Percentiles rank a stretch among this genome's conserved stretches.
Evolutionary conservation across 2,888 invertebrate genomes (phyloP).

Genomic region (Steinernema carpocapsae): DNA sequence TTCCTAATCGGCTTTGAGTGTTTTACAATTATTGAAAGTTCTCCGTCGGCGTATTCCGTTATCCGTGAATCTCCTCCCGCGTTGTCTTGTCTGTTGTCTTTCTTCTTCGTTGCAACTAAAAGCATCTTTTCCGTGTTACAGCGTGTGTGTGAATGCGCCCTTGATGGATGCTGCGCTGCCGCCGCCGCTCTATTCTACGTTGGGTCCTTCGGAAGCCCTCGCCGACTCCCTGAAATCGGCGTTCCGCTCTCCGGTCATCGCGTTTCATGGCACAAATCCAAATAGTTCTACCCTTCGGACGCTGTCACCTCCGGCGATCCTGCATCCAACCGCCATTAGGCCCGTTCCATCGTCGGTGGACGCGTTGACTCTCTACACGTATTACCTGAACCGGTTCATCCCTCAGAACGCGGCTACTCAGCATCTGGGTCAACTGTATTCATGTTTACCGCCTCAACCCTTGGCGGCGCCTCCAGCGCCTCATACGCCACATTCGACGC

Average conservation of each 20-base stretch:
- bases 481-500: background rate
- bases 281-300: background rate
- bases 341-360: background rate
- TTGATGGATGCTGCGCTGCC: conserved; percentile 16
- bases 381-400: conserved; percentile 22
- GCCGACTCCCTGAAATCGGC: conserved; percentile 7
- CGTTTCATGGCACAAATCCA: background rate
- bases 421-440: background rate
- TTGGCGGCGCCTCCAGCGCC: background rate
- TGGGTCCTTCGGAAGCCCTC: conserved; percentile 15
- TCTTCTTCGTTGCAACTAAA: too few species aligned
- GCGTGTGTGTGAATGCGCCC: background rate
- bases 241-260: conserved; percentile 12
- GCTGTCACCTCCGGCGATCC: conserved; percentile 3
- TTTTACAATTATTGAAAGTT: too few species aligned
- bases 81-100: too few species aligned
- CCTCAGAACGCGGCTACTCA: background rate
- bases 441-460: background rate
- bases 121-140: too few species aligned
- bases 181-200: conserved; percentile 1
- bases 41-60: too few species aligned
- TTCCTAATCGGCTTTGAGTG: too few species aligned
- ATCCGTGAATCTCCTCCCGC: too few species aligned
- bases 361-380: conserved; percentile 18
- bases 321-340: conserved; percentile 11